Percentiles rank a stretch among this genome's conserved stretches.
Evolutionary conservation across 2,113 vertebrate species (phyloP).

Genomic region (Pelmatolapia mariae): DNA sequence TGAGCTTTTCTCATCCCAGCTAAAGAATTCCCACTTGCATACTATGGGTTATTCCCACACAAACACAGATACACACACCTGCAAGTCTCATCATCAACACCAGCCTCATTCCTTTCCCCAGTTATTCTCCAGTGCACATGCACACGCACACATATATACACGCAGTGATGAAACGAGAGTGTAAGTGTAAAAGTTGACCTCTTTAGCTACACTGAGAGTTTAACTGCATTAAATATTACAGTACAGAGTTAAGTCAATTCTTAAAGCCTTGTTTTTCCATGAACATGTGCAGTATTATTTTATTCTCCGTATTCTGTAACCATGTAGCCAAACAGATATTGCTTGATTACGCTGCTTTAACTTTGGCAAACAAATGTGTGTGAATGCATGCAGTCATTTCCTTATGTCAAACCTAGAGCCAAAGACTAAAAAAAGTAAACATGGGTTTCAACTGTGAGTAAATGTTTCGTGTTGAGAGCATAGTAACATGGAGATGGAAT

Average conservation of each 20-base stretch:
- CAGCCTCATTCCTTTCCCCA: not conserved
- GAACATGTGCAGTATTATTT: not conserved
- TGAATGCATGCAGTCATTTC: not conserved
- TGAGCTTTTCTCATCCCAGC: slow-evolving; percentile 15
- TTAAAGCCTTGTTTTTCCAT: not conserved
- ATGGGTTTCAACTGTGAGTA: not conserved
- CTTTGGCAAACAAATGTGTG: not conserved
- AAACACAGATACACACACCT: not conserved
- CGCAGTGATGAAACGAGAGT: not conserved
- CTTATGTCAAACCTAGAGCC: not conserved
- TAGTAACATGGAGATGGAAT: not conserved
- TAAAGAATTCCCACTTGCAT: slow-evolving; percentile 20
- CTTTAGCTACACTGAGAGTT: not conserved
- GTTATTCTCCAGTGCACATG: not conserved
- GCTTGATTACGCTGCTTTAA: not conserved
- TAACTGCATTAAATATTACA: not conserved
- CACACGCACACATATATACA: not conserved
- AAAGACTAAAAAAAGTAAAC: not conserved
- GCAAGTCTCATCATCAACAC: not conserved
- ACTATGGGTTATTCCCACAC: not conserved
- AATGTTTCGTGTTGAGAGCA: not conserved
- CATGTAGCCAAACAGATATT: not conserved
- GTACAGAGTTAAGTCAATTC: not conserved
- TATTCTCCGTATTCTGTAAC: not conserved
- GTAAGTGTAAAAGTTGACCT: not conserved